Evolutionary conservation across 2,888 invertebrate species (phyloP).

Genomic region (Mythimna pallens): DNA sequence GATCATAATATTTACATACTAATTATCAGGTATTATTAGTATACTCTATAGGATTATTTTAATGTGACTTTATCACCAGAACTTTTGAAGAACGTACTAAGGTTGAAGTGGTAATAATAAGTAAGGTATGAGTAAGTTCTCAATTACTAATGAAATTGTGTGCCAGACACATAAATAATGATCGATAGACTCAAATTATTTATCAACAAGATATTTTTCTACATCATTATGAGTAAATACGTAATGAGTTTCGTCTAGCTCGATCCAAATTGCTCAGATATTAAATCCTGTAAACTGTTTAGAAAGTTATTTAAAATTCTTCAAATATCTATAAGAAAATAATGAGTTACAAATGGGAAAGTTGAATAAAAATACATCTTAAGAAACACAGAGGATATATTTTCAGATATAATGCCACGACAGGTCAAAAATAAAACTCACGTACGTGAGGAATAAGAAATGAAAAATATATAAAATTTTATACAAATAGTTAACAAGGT

Average conservation of each 20-base stretch:
- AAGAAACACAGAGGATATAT: constrained; percentile 90
- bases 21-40: constrained; percentile 33
- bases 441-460: constrained; percentile 85
- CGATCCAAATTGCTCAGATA: constrained; percentile 1
- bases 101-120: constrained; percentile 3
- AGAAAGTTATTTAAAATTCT: constrained; percentile 1
- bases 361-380: constrained; percentile 75
- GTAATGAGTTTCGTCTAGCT: neutral
- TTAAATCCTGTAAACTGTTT: neutral
- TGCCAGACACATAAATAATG: neutral
- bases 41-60: constrained; percentile 8
- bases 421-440: constrained; percentile 89
- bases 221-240: neutral
- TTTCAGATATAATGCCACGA: constrained; percentile 89
- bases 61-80: constrained; percentile 4
- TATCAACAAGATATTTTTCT: neutral
- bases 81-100: constrained; percentile 13
- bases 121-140: neutral
- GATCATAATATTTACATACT: constrained; percentile 57
- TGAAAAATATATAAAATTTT: constrained; percentile 88
- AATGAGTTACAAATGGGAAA: neutral
- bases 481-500: constrained; percentile 90
- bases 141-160: neutral
- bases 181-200: constrained; percentile 4
- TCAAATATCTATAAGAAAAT: neutral